Evolutionary conservation across 2,113 vertebrate genomes (phyloP).

Genomic region (Diadophis punctatus): DNA sequence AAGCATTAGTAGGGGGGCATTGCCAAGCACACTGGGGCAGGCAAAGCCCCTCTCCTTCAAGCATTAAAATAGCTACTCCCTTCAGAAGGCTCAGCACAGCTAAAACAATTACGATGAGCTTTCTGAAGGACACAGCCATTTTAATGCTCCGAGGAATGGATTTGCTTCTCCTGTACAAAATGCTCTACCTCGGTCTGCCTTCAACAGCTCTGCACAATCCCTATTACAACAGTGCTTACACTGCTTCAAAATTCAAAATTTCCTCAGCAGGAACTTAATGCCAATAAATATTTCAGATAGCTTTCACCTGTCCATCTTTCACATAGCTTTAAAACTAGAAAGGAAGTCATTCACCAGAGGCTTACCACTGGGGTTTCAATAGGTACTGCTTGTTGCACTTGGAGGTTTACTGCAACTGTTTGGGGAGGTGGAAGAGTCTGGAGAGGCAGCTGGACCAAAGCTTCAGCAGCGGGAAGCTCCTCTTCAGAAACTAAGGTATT

Average conservation of each 20-base stretch:
- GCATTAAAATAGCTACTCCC: neutral
- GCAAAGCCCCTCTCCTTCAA: neutral
- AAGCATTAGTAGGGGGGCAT: neutral
- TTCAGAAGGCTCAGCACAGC: neutral
- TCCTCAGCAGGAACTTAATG: neutral
- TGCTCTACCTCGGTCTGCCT: neutral
- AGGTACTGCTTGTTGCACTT: conserved; percentile 76
- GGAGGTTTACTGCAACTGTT: conserved; percentile 90
- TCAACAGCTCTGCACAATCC: neutral
- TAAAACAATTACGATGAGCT: neutral
- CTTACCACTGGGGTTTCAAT: conserved; percentile 80
- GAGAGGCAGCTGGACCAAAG: conserved; percentile 87
- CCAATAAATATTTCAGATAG: neutral
- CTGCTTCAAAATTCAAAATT: neutral
- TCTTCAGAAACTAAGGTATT: conserved; percentile 82
- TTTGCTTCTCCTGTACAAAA: neutral
- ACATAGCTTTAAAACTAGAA: conserved; percentile 20
- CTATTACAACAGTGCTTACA: neutral
- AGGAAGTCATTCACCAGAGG: conserved; percentile 43
- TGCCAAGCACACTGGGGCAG: neutral
- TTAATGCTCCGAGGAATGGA: neutral
- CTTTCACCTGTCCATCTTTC: neutral
- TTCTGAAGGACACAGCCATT: neutral
- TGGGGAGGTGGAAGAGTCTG: conserved; percentile 87
- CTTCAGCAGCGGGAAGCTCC: conserved; percentile 84